Evolutionary conservation across 2,113 vertebrate genomes (phyloP).

Genomic region (Leptocoma aspasia): DNA sequence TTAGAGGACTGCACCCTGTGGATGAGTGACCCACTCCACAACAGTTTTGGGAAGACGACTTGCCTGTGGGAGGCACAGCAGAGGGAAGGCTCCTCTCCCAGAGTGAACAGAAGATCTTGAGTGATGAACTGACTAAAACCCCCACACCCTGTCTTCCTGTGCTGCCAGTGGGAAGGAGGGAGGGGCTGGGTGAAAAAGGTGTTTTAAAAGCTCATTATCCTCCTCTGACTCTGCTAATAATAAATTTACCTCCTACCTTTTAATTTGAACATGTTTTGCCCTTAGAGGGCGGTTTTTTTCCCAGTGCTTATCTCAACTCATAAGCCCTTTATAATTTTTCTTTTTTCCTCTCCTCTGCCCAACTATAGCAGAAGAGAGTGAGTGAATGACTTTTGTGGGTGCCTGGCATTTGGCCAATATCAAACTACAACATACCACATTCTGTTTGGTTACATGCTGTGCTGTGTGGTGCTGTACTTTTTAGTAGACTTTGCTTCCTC

Average conservation of each 20-base stretch:
- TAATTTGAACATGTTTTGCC: neutral
- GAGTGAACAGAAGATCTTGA: neutral
- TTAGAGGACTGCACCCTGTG: neutral
- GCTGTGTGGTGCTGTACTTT: neutral
- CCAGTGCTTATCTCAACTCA: neutral
- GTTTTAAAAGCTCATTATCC: neutral
- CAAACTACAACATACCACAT: neutral
- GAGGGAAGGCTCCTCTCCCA: neutral
- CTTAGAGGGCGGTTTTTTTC: neutral
- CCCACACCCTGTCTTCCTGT: fast-evolving
- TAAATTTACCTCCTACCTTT: neutral
- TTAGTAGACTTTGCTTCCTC: neutral
- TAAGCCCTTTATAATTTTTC: neutral
- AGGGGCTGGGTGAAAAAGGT: neutral
- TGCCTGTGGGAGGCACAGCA: neutral
- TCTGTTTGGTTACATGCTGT: neutral
- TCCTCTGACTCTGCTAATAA: neutral
- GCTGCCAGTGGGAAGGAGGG: neutral
- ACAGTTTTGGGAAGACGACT: neutral
- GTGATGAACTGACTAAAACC: neutral
- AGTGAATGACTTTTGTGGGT: fast-evolving
- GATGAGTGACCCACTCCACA: fast-evolving
- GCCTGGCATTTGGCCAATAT: neutral
- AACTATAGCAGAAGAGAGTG: neutral
- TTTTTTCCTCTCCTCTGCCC: neutral